These are phyloP conservation scores for Achatina immaculata DNA, from an alignment of 1,140 invertebrate species.

Conservation along the genomic window DNA sequence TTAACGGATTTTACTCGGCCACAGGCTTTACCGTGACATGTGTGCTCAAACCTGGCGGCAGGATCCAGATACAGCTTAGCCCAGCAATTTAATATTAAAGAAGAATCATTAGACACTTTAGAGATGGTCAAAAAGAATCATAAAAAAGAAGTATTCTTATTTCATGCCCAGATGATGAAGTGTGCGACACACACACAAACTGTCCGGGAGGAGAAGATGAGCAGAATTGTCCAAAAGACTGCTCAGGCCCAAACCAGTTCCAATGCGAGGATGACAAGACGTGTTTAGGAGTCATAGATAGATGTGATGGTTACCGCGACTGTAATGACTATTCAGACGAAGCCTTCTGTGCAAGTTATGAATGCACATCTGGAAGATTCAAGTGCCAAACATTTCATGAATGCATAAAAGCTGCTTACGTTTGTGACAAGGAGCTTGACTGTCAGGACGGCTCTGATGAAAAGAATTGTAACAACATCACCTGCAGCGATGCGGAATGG, in stretches of 20 bases:
- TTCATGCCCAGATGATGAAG: neutral
- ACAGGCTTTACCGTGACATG: too few relatives aligned
- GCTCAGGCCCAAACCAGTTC: neutral
- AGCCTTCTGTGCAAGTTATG: neutral
- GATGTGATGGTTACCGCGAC: neutral
- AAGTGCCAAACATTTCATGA: neutral
- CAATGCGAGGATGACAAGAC: neutral
- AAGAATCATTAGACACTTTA: too few relatives aligned
- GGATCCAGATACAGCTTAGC: too few relatives aligned
- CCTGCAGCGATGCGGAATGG: constrained; percentile 42
- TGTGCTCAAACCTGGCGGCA: too few relatives aligned
- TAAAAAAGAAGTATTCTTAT: too few relatives aligned
- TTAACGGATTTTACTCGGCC: too few relatives aligned
- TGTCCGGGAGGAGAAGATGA: neutral
- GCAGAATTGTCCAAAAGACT: neutral
- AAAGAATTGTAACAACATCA: constrained; percentile 38
- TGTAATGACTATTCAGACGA: neutral
- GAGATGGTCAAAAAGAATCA: too few relatives aligned
- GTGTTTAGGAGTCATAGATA: constrained; percentile 1
- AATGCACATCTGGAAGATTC: neutral
- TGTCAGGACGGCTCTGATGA: constrained; percentile 54
- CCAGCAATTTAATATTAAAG: too few relatives aligned
- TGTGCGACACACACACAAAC: constrained; percentile 6
- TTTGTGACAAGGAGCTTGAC: constrained; percentile 51
- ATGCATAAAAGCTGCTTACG: constrained; percentile 41